phyloP scores from a whole-genome alignment of 2,888 invertebrate genomes.

The Polietes domitor region DNA sequence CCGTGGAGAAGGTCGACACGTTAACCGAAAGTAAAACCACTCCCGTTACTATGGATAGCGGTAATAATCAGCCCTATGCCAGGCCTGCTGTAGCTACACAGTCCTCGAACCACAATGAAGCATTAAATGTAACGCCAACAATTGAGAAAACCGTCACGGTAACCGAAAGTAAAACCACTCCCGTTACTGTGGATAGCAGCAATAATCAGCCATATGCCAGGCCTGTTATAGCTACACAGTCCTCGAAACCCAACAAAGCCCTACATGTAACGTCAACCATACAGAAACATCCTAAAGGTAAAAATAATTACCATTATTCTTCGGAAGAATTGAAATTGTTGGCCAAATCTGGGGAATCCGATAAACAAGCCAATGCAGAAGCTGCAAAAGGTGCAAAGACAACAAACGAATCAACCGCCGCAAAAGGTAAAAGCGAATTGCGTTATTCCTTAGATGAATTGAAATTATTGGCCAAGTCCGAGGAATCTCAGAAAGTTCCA shows the following conservation, averaged over 20 bases:
- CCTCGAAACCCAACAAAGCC: not conserved
- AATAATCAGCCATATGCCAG: not conserved
- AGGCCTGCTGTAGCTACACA: not conserved
- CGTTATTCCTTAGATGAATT: conserved; percentile 74
- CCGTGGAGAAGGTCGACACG: no score
- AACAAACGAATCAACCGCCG: no score
- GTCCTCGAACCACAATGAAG: not conserved
- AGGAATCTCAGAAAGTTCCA: conserved; percentile 73
- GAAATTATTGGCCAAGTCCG: conserved; percentile 71
- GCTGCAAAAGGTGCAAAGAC: no score
- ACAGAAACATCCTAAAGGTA: conserved; percentile 32
- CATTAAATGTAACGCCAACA: conserved; percentile 1
- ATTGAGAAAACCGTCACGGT: no score
- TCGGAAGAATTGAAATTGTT: no score
- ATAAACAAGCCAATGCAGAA: no score
- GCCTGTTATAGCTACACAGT: not conserved
- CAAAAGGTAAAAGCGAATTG: no score
- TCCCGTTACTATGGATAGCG: conserved; percentile 55
- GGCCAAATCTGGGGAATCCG: no score
- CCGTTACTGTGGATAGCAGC: conserved; percentile 55
- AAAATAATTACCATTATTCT: no score
- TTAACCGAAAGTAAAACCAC: no score
- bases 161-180: no score
- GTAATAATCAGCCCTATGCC: conserved; percentile 3
- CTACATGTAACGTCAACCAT: conserved; percentile 17